Conservation (phyloP, 2,113 vertebrate genomes). For the Hoplias malabaricus region DNA sequence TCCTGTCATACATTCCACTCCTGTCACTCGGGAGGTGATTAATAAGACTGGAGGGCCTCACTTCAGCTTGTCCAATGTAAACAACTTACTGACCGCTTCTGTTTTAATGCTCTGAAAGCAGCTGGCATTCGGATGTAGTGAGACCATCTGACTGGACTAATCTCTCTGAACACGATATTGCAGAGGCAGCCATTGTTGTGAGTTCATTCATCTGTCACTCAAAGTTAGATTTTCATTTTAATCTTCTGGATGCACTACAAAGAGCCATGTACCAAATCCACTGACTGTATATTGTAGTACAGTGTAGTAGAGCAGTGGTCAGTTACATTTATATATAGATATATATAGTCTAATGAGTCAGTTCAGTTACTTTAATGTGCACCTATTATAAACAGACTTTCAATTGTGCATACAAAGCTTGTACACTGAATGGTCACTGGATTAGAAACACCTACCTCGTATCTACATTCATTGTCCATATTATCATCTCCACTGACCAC, state of each 20-base stretch:
- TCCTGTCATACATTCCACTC: conserved; percentile 19
- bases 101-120: not conserved
- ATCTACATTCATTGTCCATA: too few relatives aligned
- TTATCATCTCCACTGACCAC: too few relatives aligned
- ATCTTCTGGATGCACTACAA: conserved; percentile 60
- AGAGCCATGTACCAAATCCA: conserved; percentile 46
- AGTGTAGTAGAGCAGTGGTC: conserved; percentile 14
- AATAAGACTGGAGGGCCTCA: conserved; percentile 36
- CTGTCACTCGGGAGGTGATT: conserved; percentile 38
- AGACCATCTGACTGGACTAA: conserved; percentile 65
- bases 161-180: conserved; percentile 61
- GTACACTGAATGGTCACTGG: too few relatives aligned
- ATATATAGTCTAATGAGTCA: too few relatives aligned
- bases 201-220: conserved; percentile 73
- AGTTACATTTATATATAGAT: not conserved
- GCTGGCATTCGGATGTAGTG: conserved; percentile 16
- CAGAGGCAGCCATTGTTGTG: conserved; percentile 64
- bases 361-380: too few relatives aligned
- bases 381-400: too few relatives aligned
- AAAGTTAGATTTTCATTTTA: conserved; percentile 64
- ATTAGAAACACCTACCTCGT: too few relatives aligned
- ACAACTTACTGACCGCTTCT: conserved; percentile 21
- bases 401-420: too few relatives aligned
- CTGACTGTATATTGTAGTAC: not conserved
- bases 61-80: conserved; percentile 2